Percentiles rank a stretch among this genome's conserved stretches.
phyloP scores from a whole-genome alignment of 2,888 invertebrate species.

The Papilio protenor region DNA sequence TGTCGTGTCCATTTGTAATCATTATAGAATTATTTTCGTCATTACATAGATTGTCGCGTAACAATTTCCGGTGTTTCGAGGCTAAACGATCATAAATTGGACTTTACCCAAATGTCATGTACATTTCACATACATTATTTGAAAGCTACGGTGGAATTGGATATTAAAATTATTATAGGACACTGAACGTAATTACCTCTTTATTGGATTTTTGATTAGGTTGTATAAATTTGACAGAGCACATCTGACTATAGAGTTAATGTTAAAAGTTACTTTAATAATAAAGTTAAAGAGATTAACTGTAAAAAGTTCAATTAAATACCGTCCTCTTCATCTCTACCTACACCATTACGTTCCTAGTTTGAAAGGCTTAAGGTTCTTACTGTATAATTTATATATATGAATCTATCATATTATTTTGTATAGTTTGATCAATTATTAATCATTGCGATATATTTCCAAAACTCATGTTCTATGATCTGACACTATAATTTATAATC shows the following conservation, averaged over 20 bases:
- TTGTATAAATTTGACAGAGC: neutral
- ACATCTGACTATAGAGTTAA: neutral
- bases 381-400: no score
- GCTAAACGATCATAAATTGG: neutral
- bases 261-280: no score
- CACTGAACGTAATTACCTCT: no score
- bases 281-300: no score
- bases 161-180: neutral
- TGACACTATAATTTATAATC: neutral
- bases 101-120: conserved; percentile 5
- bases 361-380: no score
- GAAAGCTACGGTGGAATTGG: neutral
- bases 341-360: no score
- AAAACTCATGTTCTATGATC: neutral
- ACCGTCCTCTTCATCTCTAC: no score
- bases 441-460: neutral
- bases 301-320: no score
- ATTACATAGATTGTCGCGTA: conserved; percentile 1
- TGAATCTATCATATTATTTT: no score
- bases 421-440: no score
- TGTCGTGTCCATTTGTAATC: conserved; percentile 12
- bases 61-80: conserved; percentile 5
- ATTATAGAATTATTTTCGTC: neutral
- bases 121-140: neutral
- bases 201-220: no score